These are phyloP conservation scores for Drosophila lutescens DNA, from an alignment of 2,888 invertebrate genomes.

Conservation along the genomic window DNA sequence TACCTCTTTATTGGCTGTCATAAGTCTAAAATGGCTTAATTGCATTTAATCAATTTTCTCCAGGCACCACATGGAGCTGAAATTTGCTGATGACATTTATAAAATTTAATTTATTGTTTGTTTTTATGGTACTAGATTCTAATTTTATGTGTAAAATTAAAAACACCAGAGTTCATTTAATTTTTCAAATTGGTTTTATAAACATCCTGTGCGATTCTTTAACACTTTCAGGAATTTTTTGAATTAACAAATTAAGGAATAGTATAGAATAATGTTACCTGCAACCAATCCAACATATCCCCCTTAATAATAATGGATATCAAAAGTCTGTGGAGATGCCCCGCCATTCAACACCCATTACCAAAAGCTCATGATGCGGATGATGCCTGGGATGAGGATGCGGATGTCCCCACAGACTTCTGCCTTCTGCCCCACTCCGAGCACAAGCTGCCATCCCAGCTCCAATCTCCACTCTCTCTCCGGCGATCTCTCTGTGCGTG, in stretches of 20 bases:
- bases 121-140: not conserved
- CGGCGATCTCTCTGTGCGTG: slow-evolving; percentile 75
- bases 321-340: slow-evolving; percentile 29
- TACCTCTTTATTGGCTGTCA: slow-evolving; percentile 26
- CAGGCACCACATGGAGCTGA: not conserved
- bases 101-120: not conserved
- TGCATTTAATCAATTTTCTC: slow-evolving; percentile 31
- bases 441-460: not conserved
- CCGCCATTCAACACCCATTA: slow-evolving; percentile 77
- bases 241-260: not conserved
- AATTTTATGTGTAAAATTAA: too few relatives aligned
- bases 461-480: slow-evolving; percentile 24
- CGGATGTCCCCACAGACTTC: slow-evolving; percentile 27
- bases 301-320: slow-evolving; percentile 2
- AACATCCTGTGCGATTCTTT: too few relatives aligned
- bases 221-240: too few relatives aligned
- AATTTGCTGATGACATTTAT: slow-evolving; percentile 10
- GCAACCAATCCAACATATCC: not conserved
- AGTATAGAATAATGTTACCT: too few relatives aligned
- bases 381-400: slow-evolving; percentile 25
- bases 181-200: not conserved
- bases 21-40: slow-evolving; percentile 22
- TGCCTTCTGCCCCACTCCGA: slow-evolving; percentile 7
- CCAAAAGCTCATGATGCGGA: slow-evolving; percentile 36
- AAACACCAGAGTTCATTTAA: too few relatives aligned